These are phyloP conservation scores for Dasyurus viverrinus DNA, from an alignment of 2,113 vertebrate species.

Conservation along the genomic window DNA sequence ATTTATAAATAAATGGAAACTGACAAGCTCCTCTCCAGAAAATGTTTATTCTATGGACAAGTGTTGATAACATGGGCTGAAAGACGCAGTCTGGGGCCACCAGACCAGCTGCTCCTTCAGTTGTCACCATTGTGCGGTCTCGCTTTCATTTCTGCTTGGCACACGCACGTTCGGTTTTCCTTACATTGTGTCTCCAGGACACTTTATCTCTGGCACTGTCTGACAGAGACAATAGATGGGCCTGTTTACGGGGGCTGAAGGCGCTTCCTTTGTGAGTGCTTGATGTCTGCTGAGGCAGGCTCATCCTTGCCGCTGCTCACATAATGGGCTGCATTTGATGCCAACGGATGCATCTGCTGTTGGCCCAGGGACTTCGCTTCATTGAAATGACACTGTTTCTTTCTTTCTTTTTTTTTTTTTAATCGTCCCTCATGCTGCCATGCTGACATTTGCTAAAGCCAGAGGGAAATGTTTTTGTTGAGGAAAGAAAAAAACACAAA, in stretches of 20 bases:
- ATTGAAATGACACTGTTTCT: conserved; percentile 71
- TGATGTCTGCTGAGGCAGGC: conserved; percentile 79
- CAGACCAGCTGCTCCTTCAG: conserved; percentile 81
- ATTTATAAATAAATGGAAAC: conserved; percentile 79
- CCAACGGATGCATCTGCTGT: conserved; percentile 83
- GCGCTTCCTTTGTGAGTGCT: conserved; percentile 72
- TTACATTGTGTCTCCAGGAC: conserved; percentile 76
- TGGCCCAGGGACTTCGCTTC: conserved; percentile 80
- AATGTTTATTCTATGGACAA: conserved; percentile 68
- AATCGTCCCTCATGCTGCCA: conserved; percentile 56
- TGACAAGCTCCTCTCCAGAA: conserved; percentile 75
- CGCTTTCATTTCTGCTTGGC: conserved; percentile 73
- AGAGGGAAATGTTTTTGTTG: conserved; percentile 59
- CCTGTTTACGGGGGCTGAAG: conserved; percentile 72
- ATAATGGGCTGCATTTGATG: conserved; percentile 71
- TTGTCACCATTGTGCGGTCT: conserved; percentile 76
- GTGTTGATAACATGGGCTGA: conserved; percentile 80
- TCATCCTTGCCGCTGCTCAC: conserved; percentile 73
- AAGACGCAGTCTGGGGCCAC: conserved; percentile 84
- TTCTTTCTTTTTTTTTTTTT: conserved; percentile 73
- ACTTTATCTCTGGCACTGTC: conserved; percentile 76
- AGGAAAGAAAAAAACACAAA: conserved; percentile 40
- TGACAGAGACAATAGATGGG: conserved; percentile 77
- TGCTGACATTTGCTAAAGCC: conserved; percentile 72
- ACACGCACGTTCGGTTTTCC: conserved; percentile 71